Evolutionary conservation across 1,140 invertebrate genomes (phyloP).

Genomic region (Capitella teleta): DNA sequence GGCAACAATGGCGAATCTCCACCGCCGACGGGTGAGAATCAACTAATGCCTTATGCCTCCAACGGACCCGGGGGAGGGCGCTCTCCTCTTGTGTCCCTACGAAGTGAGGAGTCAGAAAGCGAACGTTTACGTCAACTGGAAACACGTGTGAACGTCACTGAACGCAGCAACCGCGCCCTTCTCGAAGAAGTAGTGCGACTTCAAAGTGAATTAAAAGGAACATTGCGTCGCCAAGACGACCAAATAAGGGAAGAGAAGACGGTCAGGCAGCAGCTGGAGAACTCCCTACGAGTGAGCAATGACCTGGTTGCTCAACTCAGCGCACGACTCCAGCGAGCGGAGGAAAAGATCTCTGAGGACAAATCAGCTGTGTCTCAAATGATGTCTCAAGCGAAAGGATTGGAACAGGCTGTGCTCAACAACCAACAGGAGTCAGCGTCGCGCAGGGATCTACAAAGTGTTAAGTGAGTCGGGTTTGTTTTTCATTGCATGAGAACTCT

Average conservation of each 20-base stretch:
- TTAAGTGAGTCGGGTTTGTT: too few relatives aligned
- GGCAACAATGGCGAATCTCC: neutral
- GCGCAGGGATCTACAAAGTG: constrained; percentile 31
- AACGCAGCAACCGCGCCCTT: constrained; percentile 37
- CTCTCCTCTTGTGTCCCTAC: too few relatives aligned
- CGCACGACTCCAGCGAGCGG: constrained; percentile 28
- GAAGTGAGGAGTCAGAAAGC: neutral
- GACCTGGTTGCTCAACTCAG: constrained; percentile 31
- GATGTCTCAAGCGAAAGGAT: constrained; percentile 33
- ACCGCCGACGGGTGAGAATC: neutral
- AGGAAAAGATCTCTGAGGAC: constrained; percentile 35
- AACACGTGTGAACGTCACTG: constrained; percentile 30
- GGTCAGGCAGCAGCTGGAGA: constrained; percentile 30
- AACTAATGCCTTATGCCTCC: neutral
- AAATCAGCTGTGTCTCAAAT: constrained; percentile 26
- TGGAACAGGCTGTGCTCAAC: constrained; percentile 34
- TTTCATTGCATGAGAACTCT: too few relatives aligned
- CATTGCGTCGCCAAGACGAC: constrained; percentile 29
- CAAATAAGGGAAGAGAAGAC: constrained; percentile 28
- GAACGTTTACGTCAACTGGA: constrained; percentile 31
- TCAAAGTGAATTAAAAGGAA: constrained; percentile 33
- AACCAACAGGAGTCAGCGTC: constrained; percentile 33
- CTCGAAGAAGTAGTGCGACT: constrained; percentile 40
- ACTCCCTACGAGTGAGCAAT: constrained; percentile 27
- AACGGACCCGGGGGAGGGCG: neutral